These are phyloP conservation scores for Hippasteria phrygiana DNA, from an alignment of 53 echinoderm and acorn worm species.

Conservation along the genomic window DNA sequence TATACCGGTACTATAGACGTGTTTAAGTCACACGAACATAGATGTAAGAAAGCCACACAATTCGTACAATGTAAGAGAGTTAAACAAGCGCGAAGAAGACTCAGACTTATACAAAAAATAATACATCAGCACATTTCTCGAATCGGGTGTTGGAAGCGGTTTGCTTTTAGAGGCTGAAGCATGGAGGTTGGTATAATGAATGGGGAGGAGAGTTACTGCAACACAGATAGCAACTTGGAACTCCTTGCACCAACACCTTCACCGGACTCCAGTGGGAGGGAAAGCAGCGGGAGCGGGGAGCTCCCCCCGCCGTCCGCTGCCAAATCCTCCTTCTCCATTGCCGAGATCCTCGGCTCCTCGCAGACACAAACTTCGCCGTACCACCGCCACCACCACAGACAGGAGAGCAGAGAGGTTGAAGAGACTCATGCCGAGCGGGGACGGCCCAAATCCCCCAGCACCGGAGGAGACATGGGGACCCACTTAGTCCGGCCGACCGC, in stretches of 20 bases:
- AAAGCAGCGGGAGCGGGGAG: slow-evolving; percentile 10
- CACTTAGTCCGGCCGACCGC: slow-evolving; percentile 65
- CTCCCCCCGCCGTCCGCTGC: slow-evolving; percentile 24
- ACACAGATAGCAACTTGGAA: slow-evolving; percentile 26
- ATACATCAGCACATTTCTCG: neutral
- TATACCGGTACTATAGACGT: neutral
- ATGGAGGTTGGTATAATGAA: slow-evolving; percentile 24
- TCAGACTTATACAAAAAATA: neutral
- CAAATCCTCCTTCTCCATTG: slow-evolving; percentile 67
- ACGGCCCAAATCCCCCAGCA: neutral
- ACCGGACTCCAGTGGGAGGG: slow-evolving; percentile 44
- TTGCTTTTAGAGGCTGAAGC: neutral
- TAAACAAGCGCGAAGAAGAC: neutral
- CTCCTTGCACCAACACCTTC: slow-evolving; percentile 52
- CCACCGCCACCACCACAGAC: slow-evolving; percentile 40
- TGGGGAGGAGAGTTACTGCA: slow-evolving; percentile 34
- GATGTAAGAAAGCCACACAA: neutral
- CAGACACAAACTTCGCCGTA: neutral
- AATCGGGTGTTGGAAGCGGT: neutral
- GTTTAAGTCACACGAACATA: no score
- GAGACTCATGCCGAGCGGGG: neutral
- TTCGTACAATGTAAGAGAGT: neutral
- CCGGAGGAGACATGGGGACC: neutral
- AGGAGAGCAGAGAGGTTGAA: neutral
- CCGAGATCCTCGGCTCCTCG: slow-evolving; percentile 57